Conservation (phyloP, 2,797 vertebrate genomes). For the Sebastes reedi region DNA sequence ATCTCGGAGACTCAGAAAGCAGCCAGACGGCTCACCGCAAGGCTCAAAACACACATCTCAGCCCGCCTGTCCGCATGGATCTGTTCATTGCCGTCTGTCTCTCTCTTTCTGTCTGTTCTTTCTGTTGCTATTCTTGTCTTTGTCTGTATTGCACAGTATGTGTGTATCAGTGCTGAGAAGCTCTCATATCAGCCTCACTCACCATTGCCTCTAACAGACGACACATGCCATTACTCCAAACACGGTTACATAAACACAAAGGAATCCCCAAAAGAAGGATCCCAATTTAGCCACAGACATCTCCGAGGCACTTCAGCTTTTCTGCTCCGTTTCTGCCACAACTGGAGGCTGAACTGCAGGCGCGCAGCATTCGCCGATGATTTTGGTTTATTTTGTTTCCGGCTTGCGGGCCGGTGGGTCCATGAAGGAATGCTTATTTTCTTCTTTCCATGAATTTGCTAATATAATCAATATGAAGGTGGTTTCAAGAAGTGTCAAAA, state of each 20-base stretch:
- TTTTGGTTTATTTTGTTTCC: slow-evolving; percentile 40
- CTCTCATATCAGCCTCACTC: slow-evolving; percentile 35
- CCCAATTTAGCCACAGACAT: slow-evolving; percentile 45
- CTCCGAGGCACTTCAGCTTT: slow-evolving; percentile 20
- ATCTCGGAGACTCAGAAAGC: slow-evolving; percentile 54
- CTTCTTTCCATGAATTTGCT: slow-evolving; percentile 24
- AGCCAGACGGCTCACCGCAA: slow-evolving; percentile 38
- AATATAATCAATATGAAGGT: slow-evolving; percentile 44
- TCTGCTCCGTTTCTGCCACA: slow-evolving; percentile 20
- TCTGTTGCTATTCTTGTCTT: slow-evolving; percentile 59
- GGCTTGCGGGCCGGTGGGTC: slow-evolving; percentile 22
- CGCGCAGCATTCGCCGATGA: slow-evolving; percentile 16
- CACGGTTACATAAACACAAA: slow-evolving; percentile 44
- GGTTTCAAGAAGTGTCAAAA: slow-evolving; percentile 20
- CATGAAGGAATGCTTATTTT: slow-evolving; percentile 58
- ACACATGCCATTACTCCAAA: slow-evolving; percentile 44
- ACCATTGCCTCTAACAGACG: slow-evolving; percentile 30
- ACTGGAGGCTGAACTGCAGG: slow-evolving; percentile 16
- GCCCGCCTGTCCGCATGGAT: slow-evolving; percentile 35
- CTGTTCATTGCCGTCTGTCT: slow-evolving; percentile 8
- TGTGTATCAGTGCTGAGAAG: slow-evolving; percentile 7
- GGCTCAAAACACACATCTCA: slow-evolving; percentile 18
- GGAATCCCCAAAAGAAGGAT: slow-evolving; percentile 59
- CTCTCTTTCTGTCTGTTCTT: slow-evolving; percentile 14
- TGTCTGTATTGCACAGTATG: slow-evolving; percentile 6